Conservation (phyloP, 2,888 invertebrate genomes). For the Ischnura elegans region DNA sequence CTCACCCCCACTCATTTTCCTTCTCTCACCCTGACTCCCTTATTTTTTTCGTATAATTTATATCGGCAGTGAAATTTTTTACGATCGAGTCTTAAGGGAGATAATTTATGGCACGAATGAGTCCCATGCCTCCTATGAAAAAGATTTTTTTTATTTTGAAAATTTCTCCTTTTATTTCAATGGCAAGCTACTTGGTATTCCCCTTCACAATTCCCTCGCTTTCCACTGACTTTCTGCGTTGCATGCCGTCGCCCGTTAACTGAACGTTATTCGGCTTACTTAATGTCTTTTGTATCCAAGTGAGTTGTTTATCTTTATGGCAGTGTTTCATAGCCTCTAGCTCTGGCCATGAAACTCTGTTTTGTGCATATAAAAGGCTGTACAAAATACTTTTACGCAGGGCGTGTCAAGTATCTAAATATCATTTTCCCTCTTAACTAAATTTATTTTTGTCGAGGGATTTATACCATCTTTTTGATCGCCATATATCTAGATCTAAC, state of each 20-base stretch:
- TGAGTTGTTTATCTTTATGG: background rate
- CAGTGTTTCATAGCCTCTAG: background rate
- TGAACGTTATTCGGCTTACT: background rate
- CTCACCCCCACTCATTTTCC: background rate
- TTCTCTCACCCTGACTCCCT: background rate
- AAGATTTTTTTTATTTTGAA: background rate
- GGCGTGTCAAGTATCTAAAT: too few species aligned
- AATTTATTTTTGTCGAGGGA: too few species aligned
- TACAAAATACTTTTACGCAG: too few species aligned
- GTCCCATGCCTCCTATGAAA: background rate
- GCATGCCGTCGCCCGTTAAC: background rate
- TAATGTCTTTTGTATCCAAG: background rate
- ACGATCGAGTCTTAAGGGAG: conserved; percentile 16
- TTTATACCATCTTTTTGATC: too few species aligned
- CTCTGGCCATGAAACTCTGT: too few species aligned
- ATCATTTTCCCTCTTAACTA: too few species aligned
- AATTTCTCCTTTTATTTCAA: background rate
- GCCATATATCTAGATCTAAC: too few species aligned
- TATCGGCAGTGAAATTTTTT: background rate
- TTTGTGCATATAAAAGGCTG: too few species aligned
- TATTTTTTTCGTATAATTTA: background rate
- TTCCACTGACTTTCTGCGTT: background rate
- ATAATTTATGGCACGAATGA: conserved; percentile 10
- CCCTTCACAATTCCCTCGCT: background rate
- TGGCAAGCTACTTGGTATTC: background rate